phyloP scores from a whole-genome alignment of 2,888 invertebrate species.

The Zelleria hepariella region DNA sequence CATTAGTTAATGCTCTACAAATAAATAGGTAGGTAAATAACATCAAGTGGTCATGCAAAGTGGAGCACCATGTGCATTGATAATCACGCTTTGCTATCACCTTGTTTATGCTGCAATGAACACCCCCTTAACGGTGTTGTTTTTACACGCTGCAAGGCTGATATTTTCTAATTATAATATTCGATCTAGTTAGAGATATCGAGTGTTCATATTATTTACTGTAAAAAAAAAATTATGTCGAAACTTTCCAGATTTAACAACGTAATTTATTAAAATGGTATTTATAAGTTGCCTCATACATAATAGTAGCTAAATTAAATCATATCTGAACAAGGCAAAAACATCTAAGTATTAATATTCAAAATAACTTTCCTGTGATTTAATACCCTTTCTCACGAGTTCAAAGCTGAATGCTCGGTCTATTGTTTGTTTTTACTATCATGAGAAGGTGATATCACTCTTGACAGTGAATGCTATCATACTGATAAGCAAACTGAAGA shows the following conservation, averaged over 20 bases:
- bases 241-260: no score
- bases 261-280: no score
- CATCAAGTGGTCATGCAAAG: background rate
- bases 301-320: no score
- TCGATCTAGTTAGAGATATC: background rate
- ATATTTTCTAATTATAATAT: background rate
- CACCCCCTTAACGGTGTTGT: background rate
- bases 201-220: background rate
- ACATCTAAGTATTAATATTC: no score
- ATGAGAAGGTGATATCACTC: background rate
- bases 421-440: background rate
- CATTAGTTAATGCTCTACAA: background rate
- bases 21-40: no score
- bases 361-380: background rate
- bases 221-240: background rate
- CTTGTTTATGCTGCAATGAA: background rate
- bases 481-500: background rate
- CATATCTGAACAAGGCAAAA: no score
- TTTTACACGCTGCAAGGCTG: background rate
- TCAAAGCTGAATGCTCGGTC: background rate
- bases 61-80: background rate
- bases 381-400: no score
- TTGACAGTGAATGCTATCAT: constrained; percentile 3
- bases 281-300: no score
- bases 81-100: background rate